Percentiles rank a stretch among this genome's conserved stretches.
Conservation (phyloP, 1,140 invertebrate genomes). For the Bombus terrestris region DNA sequence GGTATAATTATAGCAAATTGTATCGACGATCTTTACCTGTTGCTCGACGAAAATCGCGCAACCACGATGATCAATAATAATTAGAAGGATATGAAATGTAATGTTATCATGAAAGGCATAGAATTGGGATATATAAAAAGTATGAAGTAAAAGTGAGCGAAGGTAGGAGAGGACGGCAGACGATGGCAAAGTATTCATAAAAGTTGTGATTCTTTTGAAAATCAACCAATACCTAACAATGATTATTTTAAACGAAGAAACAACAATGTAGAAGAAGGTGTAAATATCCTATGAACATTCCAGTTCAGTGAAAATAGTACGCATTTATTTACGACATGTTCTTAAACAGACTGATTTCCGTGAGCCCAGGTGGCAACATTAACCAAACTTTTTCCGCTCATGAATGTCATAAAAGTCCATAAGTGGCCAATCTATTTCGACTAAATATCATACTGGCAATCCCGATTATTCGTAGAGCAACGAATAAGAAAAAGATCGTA, state of each 20-base stretch:
- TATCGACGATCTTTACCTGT: conserved; percentile 48
- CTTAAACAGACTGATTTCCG: conserved; percentile 62
- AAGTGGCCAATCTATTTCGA: neutral
- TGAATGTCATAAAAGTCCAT: conserved; percentile 58
- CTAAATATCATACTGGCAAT: neutral
- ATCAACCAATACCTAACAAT: neutral
- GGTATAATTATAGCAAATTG: neutral
- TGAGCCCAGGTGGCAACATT: conserved; percentile 80
- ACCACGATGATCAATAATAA: neutral
- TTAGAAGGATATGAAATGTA: neutral
- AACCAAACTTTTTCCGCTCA: conserved; percentile 81
- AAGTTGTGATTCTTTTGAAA: neutral
- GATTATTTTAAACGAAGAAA: neutral
- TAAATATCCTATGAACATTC: neutral
- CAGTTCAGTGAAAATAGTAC: conserved; percentile 8
- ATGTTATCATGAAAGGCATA: neutral
- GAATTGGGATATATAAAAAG: neutral
- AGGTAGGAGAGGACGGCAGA: conserved; percentile 44
- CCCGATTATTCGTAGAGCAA: neutral
- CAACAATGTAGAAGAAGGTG: neutral
- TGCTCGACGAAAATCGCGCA: conserved; percentile 42
- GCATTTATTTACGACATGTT: conserved; percentile 64
- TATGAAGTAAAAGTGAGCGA: neutral
- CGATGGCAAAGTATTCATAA: conserved; percentile 24
- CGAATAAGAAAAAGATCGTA: neutral